Evolutionary conservation across 1,140 invertebrate genomes (phyloP).

Genomic region (Drosophila serrata): DNA sequence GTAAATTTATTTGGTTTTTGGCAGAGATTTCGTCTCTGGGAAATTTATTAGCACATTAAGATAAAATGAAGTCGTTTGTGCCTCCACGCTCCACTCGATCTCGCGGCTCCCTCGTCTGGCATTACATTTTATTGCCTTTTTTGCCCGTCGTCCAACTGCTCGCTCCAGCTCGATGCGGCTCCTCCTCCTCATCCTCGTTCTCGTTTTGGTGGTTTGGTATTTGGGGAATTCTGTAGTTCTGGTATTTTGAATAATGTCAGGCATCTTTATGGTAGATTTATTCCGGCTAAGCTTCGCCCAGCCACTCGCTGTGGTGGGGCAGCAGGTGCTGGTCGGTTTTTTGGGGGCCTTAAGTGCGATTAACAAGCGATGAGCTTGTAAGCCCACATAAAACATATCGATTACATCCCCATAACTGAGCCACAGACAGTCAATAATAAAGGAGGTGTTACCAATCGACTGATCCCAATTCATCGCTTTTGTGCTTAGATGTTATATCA

Average conservation of each 20-base stretch:
- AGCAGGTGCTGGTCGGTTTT: conserved; percentile 45
- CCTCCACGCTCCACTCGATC: conserved; percentile 49
- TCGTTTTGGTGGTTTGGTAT: conserved; percentile 22
- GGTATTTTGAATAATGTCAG: conserved; percentile 78
- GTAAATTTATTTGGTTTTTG: conserved; percentile 83
- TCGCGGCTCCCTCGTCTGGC: conserved; percentile 52
- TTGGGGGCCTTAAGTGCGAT: conserved; percentile 45
- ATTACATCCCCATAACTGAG: conserved; percentile 18
- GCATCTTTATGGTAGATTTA: conserved; percentile 71
- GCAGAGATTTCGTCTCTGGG: conserved; percentile 77
- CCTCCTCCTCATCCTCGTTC: conserved; percentile 17
- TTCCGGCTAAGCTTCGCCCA: conserved; percentile 45
- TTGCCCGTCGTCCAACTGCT: conserved; percentile 53
- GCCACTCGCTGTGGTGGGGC: conserved; percentile 20
- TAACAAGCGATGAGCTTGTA: conserved; percentile 38
- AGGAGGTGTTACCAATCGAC: conserved; percentile 2
- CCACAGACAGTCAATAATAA: background rate
- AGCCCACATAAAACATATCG: conserved; percentile 17
- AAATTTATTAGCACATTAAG: conserved; percentile 83
- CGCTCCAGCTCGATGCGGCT: conserved; percentile 19
- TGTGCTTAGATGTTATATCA: background rate
- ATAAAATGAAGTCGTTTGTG: conserved; percentile 84
- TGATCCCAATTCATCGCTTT: background rate
- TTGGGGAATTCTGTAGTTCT: conserved; percentile 70
- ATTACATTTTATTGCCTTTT: conserved; percentile 81